Base-by-base conservation (phyloP, 2,113 vertebrate species). In the Hypanus sabinus region DNA sequence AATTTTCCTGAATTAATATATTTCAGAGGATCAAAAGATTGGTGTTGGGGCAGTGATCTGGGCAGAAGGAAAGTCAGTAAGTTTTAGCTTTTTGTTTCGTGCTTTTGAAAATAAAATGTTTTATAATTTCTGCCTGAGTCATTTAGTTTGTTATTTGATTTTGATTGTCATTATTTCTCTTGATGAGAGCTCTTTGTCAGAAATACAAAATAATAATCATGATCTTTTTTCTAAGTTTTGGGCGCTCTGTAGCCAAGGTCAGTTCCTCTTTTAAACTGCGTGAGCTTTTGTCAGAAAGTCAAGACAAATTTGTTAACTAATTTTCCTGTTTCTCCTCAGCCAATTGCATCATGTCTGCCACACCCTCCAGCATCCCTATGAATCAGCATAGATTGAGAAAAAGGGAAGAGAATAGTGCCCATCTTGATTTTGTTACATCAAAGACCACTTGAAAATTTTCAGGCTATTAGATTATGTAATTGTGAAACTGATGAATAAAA, bases 1-100 rank as follows among this genome's bases (percentile, higher is more conserved):
- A 14, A 14, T 71, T 27, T 33, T 73, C 93, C 9, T 62, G 30
- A 62, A 77, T 81, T 94, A 33, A 95, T 46, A 94, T 38, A 46
- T 98, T 98, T 95, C 95, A 99, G 98, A 99, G 97, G 98, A 99
- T 95, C 98, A 98, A 94, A 99, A 99, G 96, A 97, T 98, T 6
- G 98, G 98, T 91, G 98, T 99, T 70, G 98, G 98, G 87, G 97
- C 98, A 36, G 98, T 99, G 57, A 98, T 99, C 95, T 99, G 98
- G 98, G 98, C 98, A 94, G 97, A 97, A 95, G 96, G 97, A 95
- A 97, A 96, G 95, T 95, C 96, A 95, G 98, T 99, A 95, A 98
- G 98, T 97, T 95, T 94, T 90, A 68, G 16, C n/a, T 93, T 93
- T 73, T 55, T 71, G 70, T 62, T 65, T 65, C 9, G 60, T 62